These are phyloP conservation scores for Limenitis camilla DNA, from an alignment of 2,888 invertebrate species.

Conservation along the genomic window DNA sequence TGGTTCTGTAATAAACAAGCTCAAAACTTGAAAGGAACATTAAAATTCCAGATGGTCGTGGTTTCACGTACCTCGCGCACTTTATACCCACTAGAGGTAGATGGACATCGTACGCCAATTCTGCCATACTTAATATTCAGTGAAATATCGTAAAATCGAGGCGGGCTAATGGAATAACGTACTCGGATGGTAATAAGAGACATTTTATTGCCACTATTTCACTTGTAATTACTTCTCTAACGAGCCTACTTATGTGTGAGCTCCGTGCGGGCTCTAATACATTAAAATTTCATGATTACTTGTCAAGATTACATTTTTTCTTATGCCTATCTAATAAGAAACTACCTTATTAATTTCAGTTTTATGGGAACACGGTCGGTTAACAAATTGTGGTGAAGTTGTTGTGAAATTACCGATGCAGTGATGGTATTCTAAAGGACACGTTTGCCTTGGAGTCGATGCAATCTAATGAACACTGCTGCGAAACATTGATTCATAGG, in stretches of 20 bases:
- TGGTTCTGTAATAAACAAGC: conserved; percentile 16
- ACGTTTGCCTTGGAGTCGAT: conserved; percentile 28
- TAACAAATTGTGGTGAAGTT: conserved; percentile 14
- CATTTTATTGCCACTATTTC: conserved; percentile 28
- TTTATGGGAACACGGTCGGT: conserved; percentile 9
- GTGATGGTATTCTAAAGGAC: conserved; percentile 29
- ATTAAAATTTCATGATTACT: conserved; percentile 5
- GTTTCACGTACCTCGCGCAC: conserved; percentile 9
- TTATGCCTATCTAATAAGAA: neutral
- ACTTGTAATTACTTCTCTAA: conserved; percentile 23
- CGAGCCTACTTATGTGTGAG: conserved; percentile 1
- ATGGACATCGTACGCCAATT: conserved; percentile 2
- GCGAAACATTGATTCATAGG: conserved; percentile 27
- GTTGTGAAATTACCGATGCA: conserved; percentile 23
- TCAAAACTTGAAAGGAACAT: conserved; percentile 18
- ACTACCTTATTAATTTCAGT: conserved; percentile 5
- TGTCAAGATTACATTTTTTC: neutral
- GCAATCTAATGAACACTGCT: conserved; percentile 28
- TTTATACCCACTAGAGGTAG: neutral
- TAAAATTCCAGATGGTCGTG: conserved; percentile 13
- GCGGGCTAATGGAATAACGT: conserved; percentile 12
- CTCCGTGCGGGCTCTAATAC: neutral
- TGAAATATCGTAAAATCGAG: conserved; percentile 5
- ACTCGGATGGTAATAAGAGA: conserved; percentile 20
- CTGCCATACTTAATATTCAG: conserved; percentile 6